Base-by-base conservation (phyloP, 2,797 vertebrate genomes). In the Avahi laniger region DNA sequence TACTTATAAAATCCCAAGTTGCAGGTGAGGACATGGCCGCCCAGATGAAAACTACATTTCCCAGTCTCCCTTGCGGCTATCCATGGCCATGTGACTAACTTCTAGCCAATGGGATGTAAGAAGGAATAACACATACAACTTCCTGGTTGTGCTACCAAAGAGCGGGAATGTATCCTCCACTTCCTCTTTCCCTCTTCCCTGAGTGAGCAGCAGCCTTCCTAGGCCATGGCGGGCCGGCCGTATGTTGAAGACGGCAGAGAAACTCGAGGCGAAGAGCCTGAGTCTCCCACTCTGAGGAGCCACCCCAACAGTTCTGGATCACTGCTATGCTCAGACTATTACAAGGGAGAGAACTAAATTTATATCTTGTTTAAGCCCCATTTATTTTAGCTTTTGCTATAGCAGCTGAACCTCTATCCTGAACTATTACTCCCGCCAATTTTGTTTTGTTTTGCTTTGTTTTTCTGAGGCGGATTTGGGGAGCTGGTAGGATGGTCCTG, bases 11-110 rank as follows among this genome's bases (percentile, higher is more conserved):
- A 79, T 48, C 38, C 65, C 20, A 33, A 41, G 10, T 15, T 59
- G 63, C 5, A 46, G 33, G 7, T 26, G 13, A 35, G 13, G 65
- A 83, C 4, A 20, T 0, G 22, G 12, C 17, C 28, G 12, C 8
- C n/a, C 54, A 80, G 24, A 17, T 69, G 75, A 91, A 83, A 72
- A 95, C 93, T 95, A 93, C 89, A 93, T 89, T 95, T 94, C 86
- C 79, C 91, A 97, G 52, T 18, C 5, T 95, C n/a, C 86, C 73
- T 91, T 91, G 85, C 15, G 80, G 69, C 46, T 61, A 24, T n/a
- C 24, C 1, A n/a, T 30, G 14, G 20, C 41, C 81, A 89, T 38
- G 86, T 89, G 82, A 78, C 48, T 86, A 59, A 80, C 80, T 91
- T 65, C 38, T 89, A 18, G 7, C 57, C 82, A 76, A 73, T 91